Base-by-base conservation (phyloP, 2,113 vertebrate genomes). In the Coturnix japonica region DNA sequence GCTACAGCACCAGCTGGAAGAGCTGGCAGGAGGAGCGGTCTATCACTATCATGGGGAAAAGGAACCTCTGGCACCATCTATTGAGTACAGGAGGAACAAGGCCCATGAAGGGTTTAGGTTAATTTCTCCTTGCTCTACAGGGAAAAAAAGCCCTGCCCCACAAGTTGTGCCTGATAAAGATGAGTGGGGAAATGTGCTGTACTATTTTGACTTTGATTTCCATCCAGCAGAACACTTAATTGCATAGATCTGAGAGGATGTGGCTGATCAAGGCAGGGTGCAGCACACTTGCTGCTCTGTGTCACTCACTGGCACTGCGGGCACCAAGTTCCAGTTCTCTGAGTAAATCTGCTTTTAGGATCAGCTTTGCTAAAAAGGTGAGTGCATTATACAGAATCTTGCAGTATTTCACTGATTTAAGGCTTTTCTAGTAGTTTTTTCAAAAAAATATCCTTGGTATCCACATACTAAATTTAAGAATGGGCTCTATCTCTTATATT, bases 11-110 rank as follows among this genome's bases (percentile, higher is more conserved):
- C 20, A 37, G 13, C 59, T 25, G 18, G 60, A 20, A 66, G 31
- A 16, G 89, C 22, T 81, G 76, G 85, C 90, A 77, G 85, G 46
- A 94, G 85, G 43, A 81, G 63, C 11, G 17, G 5, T 25, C n/a
- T 47, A n/a, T 70, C 3, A 3, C 69, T 66, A 61, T 19, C 1
- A 6, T 25, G 59, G 61, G 69, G 81, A 96, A 96, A 95, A 93
- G 92, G 86, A 93, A 86, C 83, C 95, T 95, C 94, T 95, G 95
- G 95, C 95, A 95, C 95, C 95, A 95, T 87, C 93, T 94, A 94
- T 92, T 94, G 95, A 95, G 91, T 89, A 73, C 46, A 87, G 74
- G 63, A 92, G 95, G 96, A 94, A 96, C 86, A 82, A 84, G 93
- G 46, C 69, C 70, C 19, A 23, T 2, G 46, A 31, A 39, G 64